Percentiles rank a stretch among this genome's conserved stretches.
These are phyloP conservation scores for Rissa tridactyla DNA, from an alignment of 2,113 vertebrate genomes.

Conservation along the genomic window DNA sequence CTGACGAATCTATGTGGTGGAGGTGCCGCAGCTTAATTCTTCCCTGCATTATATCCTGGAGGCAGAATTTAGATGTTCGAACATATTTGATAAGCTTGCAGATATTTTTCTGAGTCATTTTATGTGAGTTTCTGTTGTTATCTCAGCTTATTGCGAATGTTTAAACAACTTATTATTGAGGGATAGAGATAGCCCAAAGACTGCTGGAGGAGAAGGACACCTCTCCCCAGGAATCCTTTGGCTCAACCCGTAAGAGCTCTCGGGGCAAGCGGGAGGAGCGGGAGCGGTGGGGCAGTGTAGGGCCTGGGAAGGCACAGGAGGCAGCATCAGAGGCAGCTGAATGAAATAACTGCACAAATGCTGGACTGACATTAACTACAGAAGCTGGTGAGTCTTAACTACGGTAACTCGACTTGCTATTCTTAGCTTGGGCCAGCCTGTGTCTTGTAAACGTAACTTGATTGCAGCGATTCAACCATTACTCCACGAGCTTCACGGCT, in stretches of 20 bases:
- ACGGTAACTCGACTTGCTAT: neutral
- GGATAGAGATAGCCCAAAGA: neutral
- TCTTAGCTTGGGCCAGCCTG: neutral
- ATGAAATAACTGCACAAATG: neutral
- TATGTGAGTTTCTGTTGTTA: neutral
- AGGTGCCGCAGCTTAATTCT: neutral
- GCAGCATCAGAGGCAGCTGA: neutral
- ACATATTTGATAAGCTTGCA: neutral
- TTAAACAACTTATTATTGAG: neutral
- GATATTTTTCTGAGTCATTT: neutral
- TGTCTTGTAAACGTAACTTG: neutral
- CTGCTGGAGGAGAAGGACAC: neutral
- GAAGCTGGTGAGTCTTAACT: neutral
- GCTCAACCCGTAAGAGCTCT: neutral
- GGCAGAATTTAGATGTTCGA: neutral
- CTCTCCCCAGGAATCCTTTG: neutral
- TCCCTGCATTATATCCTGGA: neutral
- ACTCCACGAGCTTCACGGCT: neutral
- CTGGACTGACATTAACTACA: neutral
- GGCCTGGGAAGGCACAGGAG: neutral
- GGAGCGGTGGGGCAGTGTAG: neutral
- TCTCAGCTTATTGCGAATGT: neutral
- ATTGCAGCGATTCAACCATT: neutral
- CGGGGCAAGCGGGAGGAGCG: neutral
- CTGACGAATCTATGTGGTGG: accelerated